Conservation (phyloP, 2,888 invertebrate genomes). For the Chrysina gloriosa region DNA sequence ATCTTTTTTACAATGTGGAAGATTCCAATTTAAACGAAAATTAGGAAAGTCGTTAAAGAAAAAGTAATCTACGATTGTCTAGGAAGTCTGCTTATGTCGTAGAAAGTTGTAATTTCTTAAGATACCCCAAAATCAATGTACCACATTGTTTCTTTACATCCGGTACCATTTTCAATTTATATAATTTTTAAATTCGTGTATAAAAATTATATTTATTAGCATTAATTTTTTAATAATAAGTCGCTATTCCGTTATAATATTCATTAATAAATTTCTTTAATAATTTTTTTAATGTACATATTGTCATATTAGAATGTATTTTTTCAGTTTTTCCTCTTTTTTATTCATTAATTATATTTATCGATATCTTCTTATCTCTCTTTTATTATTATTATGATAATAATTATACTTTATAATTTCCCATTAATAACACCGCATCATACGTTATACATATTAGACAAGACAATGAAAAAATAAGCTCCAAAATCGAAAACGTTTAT, state of each 20-base stretch:
- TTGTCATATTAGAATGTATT: slow-evolving; percentile 34
- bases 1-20: no score
- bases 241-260: slow-evolving; percentile 2
- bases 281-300: slow-evolving; percentile 23
- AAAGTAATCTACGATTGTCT: no score
- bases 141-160: no score
- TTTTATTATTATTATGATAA: slow-evolving; percentile 41
- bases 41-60: no score
- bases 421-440: slow-evolving; percentile 28
- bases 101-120: no score
- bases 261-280: slow-evolving; percentile 7
- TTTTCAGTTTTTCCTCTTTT: slow-evolving; percentile 22
- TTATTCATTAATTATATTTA: slow-evolving; percentile 13
- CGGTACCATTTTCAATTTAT: no score
- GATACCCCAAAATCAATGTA: no score
- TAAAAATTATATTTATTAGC: no score
- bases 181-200: no score
- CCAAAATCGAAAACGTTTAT: slow-evolving; percentile 27
- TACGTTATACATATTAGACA: slow-evolving; percentile 25
- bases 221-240: slow-evolving; percentile 37
- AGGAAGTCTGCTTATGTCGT: no score
- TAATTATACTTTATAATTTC: slow-evolving; percentile 40
- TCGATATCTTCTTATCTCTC: slow-evolving; percentile 35
- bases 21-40: no score
- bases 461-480: slow-evolving; percentile 25